phyloP scores from a whole-genome alignment of 2,113 vertebrate genomes.

The Australoheros scitulus region DNA sequence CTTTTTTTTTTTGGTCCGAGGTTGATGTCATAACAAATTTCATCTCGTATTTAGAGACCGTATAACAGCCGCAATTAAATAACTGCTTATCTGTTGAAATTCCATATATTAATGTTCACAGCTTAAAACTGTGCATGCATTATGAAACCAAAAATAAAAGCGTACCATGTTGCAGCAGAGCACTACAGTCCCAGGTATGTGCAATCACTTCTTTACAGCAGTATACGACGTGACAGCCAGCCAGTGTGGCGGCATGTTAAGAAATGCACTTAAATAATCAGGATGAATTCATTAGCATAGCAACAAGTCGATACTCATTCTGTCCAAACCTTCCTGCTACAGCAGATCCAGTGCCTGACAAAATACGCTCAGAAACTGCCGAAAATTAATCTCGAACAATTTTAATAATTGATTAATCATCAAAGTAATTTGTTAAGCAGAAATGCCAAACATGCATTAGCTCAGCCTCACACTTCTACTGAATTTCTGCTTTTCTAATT shows the following conservation, averaged over 20 bases:
- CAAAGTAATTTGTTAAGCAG: not conserved
- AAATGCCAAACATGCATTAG: not conserved
- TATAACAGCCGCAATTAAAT: not conserved
- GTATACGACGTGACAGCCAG: not conserved
- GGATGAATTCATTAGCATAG: conserved; percentile 1
- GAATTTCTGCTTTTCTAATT: not conserved
- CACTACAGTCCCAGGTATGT: not conserved
- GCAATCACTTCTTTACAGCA: not conserved
- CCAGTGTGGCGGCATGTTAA: not conserved
- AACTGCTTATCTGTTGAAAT: not conserved
- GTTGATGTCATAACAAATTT: too few species aligned
- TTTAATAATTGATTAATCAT: not conserved
- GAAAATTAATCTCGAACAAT: not conserved
- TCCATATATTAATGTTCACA: not conserved
- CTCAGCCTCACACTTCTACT: not conserved
- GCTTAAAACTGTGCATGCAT: not conserved
- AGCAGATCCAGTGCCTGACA: not conserved
- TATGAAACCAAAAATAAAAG: not conserved
- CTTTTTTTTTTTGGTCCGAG: too few species aligned
- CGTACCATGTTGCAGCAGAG: not conserved
- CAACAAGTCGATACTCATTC: not conserved
- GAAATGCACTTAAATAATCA: conserved; percentile 4
- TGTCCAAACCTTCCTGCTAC: not conserved
- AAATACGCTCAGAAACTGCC: not conserved
- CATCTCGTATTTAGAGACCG: not conserved